Evolutionary conservation across 1,140 invertebrate species (phyloP).

Genomic region (Phymorhynchus buccinoides): DNA sequence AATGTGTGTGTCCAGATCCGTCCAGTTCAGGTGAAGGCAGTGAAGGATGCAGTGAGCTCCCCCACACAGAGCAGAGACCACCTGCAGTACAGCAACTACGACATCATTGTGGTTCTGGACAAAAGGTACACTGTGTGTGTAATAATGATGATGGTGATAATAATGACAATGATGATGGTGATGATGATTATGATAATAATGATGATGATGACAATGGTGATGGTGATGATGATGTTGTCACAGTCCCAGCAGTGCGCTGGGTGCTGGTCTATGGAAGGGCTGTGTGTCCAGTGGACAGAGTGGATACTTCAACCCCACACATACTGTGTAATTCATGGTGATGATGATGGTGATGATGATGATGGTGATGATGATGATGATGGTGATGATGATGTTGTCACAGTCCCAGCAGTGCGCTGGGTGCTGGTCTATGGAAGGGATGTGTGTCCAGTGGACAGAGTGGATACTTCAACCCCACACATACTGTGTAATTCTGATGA

Average conservation of each 20-base stretch:
- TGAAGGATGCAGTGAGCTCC: conserved; percentile 75
- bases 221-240: conserved; percentile 29
- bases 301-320: conserved; percentile 89
- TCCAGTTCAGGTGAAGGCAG: conserved; percentile 90
- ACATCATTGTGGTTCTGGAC: conserved; percentile 94
- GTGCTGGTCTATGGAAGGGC: conserved; percentile 84
- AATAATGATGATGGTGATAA: conserved; percentile 13
- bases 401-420: conserved; percentile 58
- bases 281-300: conserved; percentile 87
- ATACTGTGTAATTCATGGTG: conserved; percentile 63
- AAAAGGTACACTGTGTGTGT: conserved; percentile 80
- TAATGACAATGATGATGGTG: too few relatives aligned
- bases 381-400: conserved; percentile 29
- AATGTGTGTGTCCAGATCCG: conserved; percentile 75
- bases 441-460: background rate
- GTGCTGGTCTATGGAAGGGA: conserved; percentile 78
- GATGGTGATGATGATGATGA: too few relatives aligned
- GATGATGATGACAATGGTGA: background rate
- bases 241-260: conserved; percentile 58
- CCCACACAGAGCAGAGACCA: conserved; percentile 77
- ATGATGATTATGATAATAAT: too few relatives aligned
- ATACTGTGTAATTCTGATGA: too few relatives aligned
- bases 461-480: conserved; percentile 95
- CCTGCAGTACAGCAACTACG: conserved; percentile 87
- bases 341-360: too few relatives aligned